Percentiles rank a stretch among this genome's conserved stretches.
phyloP scores from a whole-genome alignment of 2,888 invertebrate species.

The Apotomis betuletana region DNA sequence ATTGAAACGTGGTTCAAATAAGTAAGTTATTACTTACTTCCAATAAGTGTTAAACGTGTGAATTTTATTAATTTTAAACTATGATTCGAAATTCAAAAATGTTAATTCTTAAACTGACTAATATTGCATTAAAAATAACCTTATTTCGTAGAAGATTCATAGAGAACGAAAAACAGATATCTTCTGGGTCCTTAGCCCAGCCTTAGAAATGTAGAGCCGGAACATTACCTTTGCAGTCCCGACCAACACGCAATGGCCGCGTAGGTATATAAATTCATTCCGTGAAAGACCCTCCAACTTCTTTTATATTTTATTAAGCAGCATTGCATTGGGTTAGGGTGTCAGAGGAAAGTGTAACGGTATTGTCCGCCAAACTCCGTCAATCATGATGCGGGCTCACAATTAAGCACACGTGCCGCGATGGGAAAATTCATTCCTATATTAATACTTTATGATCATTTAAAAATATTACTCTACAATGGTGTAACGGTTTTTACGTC shows the following conservation, averaged over 20 bases:
- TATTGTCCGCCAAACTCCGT: slow-evolving; percentile 65
- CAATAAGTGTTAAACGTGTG: no score
- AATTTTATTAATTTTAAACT: no score
- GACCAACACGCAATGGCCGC: not conserved
- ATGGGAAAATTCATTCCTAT: slow-evolving; percentile 68
- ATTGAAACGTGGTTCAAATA: no score
- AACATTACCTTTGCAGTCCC: no score
- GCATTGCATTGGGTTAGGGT: slow-evolving; percentile 50
- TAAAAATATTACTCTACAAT: slow-evolving; percentile 48
- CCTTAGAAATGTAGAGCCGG: no score
- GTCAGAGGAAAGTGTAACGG: slow-evolving; percentile 70
- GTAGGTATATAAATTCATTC: not conserved
- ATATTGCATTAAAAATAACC: no score
- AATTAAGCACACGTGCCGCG: slow-evolving; percentile 78
- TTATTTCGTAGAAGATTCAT: no score
- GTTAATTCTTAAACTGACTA: no score
- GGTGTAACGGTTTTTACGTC: slow-evolving; percentile 12
- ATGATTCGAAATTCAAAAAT: no score
- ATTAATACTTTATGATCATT: slow-evolving; percentile 70
- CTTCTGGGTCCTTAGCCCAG: no score
- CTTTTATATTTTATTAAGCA: slow-evolving; percentile 38
- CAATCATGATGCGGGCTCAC: slow-evolving; percentile 80
- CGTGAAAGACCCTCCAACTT: slow-evolving; percentile 19
- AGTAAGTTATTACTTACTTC: no score
- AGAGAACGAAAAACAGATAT: no score